Evolutionary conservation across 2,888 invertebrate genomes (phyloP).

Genomic region (Hymenopus coronatus): DNA sequence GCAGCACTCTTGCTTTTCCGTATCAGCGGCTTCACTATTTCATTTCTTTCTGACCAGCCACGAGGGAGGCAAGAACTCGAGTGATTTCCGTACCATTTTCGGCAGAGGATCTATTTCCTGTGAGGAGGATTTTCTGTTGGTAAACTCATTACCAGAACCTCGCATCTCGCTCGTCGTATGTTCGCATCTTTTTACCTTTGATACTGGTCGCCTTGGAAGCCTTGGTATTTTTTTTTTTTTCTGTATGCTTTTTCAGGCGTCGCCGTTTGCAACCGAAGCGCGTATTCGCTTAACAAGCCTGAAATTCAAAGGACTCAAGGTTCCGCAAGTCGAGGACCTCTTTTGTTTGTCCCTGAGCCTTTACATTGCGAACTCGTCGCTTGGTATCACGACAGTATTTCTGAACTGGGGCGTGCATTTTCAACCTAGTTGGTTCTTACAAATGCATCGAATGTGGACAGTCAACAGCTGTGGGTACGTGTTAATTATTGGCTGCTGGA

Average conservation of each 20-base stretch:
- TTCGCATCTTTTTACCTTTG: background rate
- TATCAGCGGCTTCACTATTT: background rate
- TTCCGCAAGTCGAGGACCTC: background rate
- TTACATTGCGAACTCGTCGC: too few relatives aligned
- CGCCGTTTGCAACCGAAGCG: background rate
- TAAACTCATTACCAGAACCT: background rate
- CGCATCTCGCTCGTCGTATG: background rate
- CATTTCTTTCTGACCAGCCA: background rate
- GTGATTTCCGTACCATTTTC: background rate
- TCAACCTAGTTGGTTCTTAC: too few relatives aligned
- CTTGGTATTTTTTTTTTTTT: background rate
- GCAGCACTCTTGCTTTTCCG: background rate
- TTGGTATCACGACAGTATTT: too few relatives aligned
- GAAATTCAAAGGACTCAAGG: background rate
- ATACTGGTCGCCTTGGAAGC: background rate
- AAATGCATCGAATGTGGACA: too few relatives aligned
- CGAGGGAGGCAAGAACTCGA: background rate
- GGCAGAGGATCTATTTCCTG: background rate
- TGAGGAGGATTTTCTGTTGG: background rate
- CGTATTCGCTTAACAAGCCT: background rate
- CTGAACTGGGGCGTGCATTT: too few relatives aligned
- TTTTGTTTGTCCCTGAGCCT: background rate
- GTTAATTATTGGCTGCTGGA: too few relatives aligned
- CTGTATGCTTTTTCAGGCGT: background rate
- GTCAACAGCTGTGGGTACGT: too few relatives aligned